Base-by-base conservation (phyloP, 2,797 vertebrate species). In the Pristis pectinata region DNA sequence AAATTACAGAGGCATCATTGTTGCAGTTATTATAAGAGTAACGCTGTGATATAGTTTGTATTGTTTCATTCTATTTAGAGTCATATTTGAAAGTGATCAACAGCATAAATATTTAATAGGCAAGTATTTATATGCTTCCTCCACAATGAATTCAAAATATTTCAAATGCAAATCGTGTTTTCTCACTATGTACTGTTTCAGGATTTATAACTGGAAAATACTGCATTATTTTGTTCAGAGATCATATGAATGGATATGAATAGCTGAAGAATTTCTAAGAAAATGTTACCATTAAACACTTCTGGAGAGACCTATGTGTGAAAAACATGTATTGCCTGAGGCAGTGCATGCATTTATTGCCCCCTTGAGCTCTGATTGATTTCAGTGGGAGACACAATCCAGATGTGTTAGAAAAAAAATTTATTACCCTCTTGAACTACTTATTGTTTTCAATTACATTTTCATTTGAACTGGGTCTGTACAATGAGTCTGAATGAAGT, bases 371-470 rank as follows among this genome's bases (percentile, higher is more conserved):
- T 53, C 72, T 34, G 41, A 94, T 74, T 94, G 92, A 94, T 49
- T 76, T 94, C 92, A 74, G 56, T 94, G 13, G 44, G 72, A 94
- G 92, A 94, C 70, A 94, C 72, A 94, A 74, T 94, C 92, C 92
- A 94, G 92, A 94, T 94, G 92, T 53, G 92, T 76, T 94, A 56
- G 44, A 76, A 76, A 76, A n/a, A 30, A 76, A 76, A 76, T 94
- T 93, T 93, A 93, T 72, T 94, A 76, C 70, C 44, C 92, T 94
- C 92, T 76, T 94, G 72, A 72, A 94, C 37, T 56, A 72, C 92
- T 94, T 94, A 94, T 94, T 94, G 92, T 72, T 94, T 94, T 94
- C 92, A 94, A 94, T 94, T 72, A 94, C 37, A 94, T n/a, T 76
- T n/a, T 94, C 49, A 76, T 94, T 30, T 94, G 67, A 94, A 94